A percentile compares a stretch with the other conserved stretches of the same genome.
phyloP scores from a whole-genome alignment of 2,888 invertebrate genomes.

The Drosophila paucipuncta region DNA sequence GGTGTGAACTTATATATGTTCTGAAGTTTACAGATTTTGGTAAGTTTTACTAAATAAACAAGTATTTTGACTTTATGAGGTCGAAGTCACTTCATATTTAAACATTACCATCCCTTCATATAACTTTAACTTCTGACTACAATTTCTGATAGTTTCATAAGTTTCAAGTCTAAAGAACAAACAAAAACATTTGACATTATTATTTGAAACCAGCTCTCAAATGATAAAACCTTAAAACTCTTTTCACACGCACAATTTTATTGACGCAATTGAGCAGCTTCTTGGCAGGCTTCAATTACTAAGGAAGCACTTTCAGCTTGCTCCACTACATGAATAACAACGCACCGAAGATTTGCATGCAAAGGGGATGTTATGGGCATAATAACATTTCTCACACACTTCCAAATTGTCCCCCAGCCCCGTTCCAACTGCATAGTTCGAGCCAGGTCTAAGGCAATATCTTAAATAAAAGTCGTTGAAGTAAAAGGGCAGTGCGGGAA shows the following conservation, averaged over 20 bases:
- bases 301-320: conserved; percentile 22
- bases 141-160: not conserved
- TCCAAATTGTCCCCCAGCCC: conserved; percentile 1
- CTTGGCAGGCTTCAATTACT: conserved; percentile 10
- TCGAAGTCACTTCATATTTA: too few species aligned
- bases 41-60: not conserved
- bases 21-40: not conserved
- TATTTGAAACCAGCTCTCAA: not conserved
- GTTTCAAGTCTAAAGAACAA: not conserved
- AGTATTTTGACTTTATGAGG: not conserved
- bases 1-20: not conserved
- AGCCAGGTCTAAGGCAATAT: conserved; percentile 43
- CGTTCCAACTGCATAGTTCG: conserved; percentile 9
- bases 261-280: conserved; percentile 29
- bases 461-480: conserved; percentile 43
- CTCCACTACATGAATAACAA: conserved; percentile 35
- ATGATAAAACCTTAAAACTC: not conserved
- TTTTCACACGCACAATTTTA: conserved; percentile 1
- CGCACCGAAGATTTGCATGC: conserved; percentile 42
- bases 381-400: conserved; percentile 29
- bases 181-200: not conserved
- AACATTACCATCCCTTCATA: not conserved
- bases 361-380: conserved; percentile 21
- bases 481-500: conserved; percentile 18
- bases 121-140: not conserved